Conservation (phyloP, 2,113 vertebrate species). For the Arvicanthis niloticus region DNA sequence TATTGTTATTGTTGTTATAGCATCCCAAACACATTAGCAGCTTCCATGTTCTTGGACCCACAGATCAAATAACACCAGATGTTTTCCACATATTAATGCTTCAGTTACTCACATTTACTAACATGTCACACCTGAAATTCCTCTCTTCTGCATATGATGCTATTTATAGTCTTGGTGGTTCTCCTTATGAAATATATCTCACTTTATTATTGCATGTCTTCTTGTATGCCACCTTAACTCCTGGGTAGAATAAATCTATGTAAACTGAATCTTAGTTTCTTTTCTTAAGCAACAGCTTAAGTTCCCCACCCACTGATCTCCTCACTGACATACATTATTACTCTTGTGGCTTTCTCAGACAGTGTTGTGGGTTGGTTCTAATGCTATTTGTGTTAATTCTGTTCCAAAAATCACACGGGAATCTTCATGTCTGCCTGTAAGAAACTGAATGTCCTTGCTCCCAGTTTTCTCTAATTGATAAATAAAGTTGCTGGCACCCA, state of each 20-base stretch:
- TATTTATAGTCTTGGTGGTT: slow-evolving; percentile 62
- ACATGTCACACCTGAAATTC: slow-evolving; percentile 45
- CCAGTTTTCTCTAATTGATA: too few species aligned
- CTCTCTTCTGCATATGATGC: slow-evolving; percentile 60
- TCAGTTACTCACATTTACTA: slow-evolving; percentile 41
- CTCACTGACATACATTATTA: neutral
- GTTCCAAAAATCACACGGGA: too few species aligned
- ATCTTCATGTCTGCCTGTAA: too few species aligned
- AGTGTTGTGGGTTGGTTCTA: too few species aligned
- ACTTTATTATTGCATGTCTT: slow-evolving; percentile 40
- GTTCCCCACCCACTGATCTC: neutral
- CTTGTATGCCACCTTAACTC: slow-evolving; percentile 52
- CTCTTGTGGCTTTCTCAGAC: neutral
- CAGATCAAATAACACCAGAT: neutral
- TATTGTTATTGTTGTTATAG: neutral
- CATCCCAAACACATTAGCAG: neutral
- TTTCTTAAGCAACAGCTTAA: slow-evolving; percentile 42
- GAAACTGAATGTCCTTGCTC: too few species aligned
- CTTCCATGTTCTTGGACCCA: neutral
- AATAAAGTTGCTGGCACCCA: too few species aligned
- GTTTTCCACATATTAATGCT: neutral
- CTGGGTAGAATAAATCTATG: neutral
- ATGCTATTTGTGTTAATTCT: too few species aligned
- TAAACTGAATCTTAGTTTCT: slow-evolving; percentile 58
- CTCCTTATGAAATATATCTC: slow-evolving; percentile 54